Evolutionary conservation across 2,888 invertebrate species (phyloP), one percentile per base, ranked within the genome.

Genomic region (Cinara cedri): DNA sequence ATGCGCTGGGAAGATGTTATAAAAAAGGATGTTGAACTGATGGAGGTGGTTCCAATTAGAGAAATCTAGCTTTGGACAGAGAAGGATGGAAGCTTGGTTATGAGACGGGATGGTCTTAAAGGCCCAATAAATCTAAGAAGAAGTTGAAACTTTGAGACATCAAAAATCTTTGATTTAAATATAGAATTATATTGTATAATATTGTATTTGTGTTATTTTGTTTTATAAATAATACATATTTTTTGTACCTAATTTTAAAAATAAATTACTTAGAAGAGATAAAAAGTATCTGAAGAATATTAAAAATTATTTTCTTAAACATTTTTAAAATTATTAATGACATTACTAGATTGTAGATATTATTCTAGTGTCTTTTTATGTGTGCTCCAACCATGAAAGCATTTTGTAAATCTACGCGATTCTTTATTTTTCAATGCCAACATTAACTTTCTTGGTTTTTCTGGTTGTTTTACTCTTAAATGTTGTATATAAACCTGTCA

Each of bases 341-440:
- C 19, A 49, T 49, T 8, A 24, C 3, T 49, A 24, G 62, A 9
- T 62, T 34, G 10, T 44, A 1, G 11, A n/a, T 54, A n/a, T 89
- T 90, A 93, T 85, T 92, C 92, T 1, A 91, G 92, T 46, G 93
- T 91, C 82, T 89, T 88, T 87, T 96, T 96, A 86, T 96, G 95
- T 83, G 90, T 89, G 82, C 96, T 93, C 99, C 99, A 99, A 81
- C 97, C 99, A 86, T 99, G 99, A 90, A 99, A 99, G 87, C 99
- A 98, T 87, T 97, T 97, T 82, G 93, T 94, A 87, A 99, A 99
- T 84, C 96, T 89, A 84, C 91, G 90, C 16, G 97, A 95, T 87
- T 99, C 99, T 85, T 97, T 97, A 85, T 96, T 95, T 87, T 98
- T 99, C 83, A 98, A 89, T 1, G 98, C 96, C 51, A 98, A 90